Percentiles rank a stretch among this genome's conserved stretches.
Conservation (phyloP, 2,797 vertebrate genomes). For the Melanotaenia trifasciata region DNA sequence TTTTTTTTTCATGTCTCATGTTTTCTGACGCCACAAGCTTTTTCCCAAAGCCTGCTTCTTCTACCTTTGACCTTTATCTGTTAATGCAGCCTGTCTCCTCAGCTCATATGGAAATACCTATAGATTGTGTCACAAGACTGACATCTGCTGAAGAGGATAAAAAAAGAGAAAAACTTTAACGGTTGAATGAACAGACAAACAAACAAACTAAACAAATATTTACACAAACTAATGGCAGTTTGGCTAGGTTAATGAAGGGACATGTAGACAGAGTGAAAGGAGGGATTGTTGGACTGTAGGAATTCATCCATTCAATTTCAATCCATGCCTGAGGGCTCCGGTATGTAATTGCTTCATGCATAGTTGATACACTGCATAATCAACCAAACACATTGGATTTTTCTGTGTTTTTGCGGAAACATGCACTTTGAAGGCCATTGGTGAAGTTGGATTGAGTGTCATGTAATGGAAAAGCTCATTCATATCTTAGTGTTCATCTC, state of each 20-base stretch:
- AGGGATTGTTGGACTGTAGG: slow-evolving; percentile 43
- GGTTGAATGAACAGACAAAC: slow-evolving; percentile 58
- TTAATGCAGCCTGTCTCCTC: slow-evolving; percentile 43
- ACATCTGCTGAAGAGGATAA: slow-evolving; percentile 23
- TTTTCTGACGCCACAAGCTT: slow-evolving; percentile 44
- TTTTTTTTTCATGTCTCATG: slow-evolving; percentile 54
- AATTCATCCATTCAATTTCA: slow-evolving; percentile 67
- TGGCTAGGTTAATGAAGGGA: slow-evolving; percentile 70
- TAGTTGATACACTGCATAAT: slow-evolving; percentile 79
- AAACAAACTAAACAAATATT: slow-evolving; percentile 69
- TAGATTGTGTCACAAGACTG: slow-evolving; percentile 49
- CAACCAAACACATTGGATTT: slow-evolving; percentile 66
- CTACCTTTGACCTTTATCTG: slow-evolving; percentile 72
- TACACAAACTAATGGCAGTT: slow-evolving; percentile 67
- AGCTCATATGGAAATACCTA: slow-evolving; percentile 42
- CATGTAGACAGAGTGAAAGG: slow-evolving; percentile 41
- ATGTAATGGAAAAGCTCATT: slow-evolving; percentile 49
- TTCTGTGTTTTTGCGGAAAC: slow-evolving; percentile 46
- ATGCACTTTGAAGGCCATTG: slow-evolving; percentile 35
- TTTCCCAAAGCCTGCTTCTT: slow-evolving; percentile 26
- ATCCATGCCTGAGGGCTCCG: slow-evolving; percentile 63
- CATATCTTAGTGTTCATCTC: slow-evolving; percentile 44
- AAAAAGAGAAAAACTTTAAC: slow-evolving; percentile 12
- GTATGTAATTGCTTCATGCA: slow-evolving; percentile 80
- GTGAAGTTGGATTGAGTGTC: slow-evolving; percentile 34